A percentile compares a stretch with the other conserved stretches of the same genome.
Evolutionary conservation across 2,797 vertebrate species (phyloP).

Genomic region (Sciaenops ocellatus): DNA sequence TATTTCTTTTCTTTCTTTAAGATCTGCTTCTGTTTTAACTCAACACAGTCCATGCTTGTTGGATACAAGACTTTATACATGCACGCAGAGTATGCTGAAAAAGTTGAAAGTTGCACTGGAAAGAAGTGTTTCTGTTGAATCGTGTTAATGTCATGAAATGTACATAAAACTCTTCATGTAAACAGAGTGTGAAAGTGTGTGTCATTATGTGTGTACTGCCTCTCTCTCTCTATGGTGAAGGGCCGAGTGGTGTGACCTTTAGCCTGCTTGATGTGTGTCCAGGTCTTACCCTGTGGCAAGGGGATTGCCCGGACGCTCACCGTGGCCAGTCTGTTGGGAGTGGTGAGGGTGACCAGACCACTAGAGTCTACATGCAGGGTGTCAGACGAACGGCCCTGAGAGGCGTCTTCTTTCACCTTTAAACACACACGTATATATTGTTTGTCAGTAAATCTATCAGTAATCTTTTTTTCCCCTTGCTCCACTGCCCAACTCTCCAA

Average conservation of each 20-base stretch:
- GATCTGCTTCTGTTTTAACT: neutral
- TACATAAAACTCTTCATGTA: no score
- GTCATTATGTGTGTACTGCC: no score
- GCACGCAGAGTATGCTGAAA: no score
- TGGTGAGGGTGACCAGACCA: slow-evolving; percentile 92
- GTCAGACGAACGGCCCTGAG: slow-evolving; percentile 86
- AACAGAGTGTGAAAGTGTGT: no score
- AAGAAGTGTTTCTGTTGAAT: no score
- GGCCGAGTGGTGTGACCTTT: neutral
- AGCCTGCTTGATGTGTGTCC: neutral
- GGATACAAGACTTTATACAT: no score
- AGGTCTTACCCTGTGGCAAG: slow-evolving; percentile 87
- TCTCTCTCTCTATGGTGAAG: no score
- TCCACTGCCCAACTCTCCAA: neutral
- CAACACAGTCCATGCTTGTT: neutral
- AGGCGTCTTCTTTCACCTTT: slow-evolving; percentile 89
- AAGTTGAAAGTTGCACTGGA: no score
- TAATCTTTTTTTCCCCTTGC: neutral
- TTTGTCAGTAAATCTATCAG: neutral
- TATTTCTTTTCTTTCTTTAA: neutral
- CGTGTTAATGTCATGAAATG: no score
- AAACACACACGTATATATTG: slow-evolving; percentile 57
- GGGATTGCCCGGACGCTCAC: slow-evolving; percentile 90
- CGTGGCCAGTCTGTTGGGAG: slow-evolving; percentile 91
- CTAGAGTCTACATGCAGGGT: slow-evolving; percentile 89